phyloP scores from a whole-genome alignment of 2,797 vertebrate genomes.

The Sebastes vulpes region DNA sequence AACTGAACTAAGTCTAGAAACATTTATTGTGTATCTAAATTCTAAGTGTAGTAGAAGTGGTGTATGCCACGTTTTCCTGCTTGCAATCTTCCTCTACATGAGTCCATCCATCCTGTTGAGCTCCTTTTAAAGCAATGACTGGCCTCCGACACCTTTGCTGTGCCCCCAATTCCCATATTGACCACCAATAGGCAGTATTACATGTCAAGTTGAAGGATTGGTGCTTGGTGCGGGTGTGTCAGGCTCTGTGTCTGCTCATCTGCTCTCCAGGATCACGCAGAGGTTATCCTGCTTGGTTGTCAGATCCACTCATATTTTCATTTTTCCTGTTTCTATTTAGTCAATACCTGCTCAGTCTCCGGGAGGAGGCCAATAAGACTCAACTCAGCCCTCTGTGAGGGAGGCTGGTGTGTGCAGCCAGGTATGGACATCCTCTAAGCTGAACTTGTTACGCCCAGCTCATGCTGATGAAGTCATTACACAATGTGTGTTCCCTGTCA shows the following conservation, averaged over 20 bases:
- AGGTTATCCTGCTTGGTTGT: slow-evolving; percentile 52
- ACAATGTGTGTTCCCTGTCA: slow-evolving; percentile 39
- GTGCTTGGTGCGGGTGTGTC: slow-evolving; percentile 40
- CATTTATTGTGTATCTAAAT: background rate
- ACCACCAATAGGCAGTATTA: slow-evolving; percentile 63
- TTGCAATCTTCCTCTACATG: slow-evolving; percentile 10
- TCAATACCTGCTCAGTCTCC: slow-evolving; percentile 52
- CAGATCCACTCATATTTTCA: slow-evolving; percentile 67
- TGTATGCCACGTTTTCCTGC: background rate
- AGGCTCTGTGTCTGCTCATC: slow-evolving; percentile 56
- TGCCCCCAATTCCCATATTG: slow-evolving; percentile 57
- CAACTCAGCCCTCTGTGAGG: slow-evolving; percentile 16
- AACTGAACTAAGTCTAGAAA: background rate
- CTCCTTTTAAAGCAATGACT: slow-evolving; percentile 38
- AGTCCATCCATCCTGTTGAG: slow-evolving; percentile 31
- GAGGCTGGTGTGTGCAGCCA: slow-evolving; percentile 35
- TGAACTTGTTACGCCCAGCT: slow-evolving; percentile 27
- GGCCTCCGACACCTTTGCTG: slow-evolving; percentile 45
- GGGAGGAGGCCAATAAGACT: slow-evolving; percentile 32
- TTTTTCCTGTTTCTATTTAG: slow-evolving; percentile 58
- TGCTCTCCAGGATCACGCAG: slow-evolving; percentile 31
- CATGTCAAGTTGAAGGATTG: slow-evolving; percentile 65
- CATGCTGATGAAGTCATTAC: slow-evolving; percentile 58
- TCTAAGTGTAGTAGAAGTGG: background rate
- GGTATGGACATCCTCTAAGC: slow-evolving; percentile 48